Base-by-base conservation (phyloP, 35 echinoderm and acorn worm species). In the Apostichopus parvimensis region DNA sequence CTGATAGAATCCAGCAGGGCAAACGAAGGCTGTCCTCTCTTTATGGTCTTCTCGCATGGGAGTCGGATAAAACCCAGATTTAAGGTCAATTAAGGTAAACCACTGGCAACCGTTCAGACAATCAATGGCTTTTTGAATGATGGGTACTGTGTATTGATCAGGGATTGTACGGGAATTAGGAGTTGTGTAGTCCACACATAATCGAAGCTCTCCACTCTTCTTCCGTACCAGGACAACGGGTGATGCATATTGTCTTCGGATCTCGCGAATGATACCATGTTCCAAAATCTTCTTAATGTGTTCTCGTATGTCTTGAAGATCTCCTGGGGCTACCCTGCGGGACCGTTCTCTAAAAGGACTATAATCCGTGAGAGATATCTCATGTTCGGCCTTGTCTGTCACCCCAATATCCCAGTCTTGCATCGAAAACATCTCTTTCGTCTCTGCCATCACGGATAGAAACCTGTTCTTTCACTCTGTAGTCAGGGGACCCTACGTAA, bases 11-110 rank as follows among this genome's bases (percentile, higher is more conserved):
- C 95, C 95, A 11, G 87, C 7, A 9, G 89, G 92, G 28, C 95
- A 96, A 21, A 73, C 93, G 57, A 96, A 97, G 0, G 91, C 95
- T 6, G 95, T 96, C 82, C 92, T 94, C 26, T 94, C 95, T 57
- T 90, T 82, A 52, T 96, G 90, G 34, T 92, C 62, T 18, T 92
- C 22, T 78, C 55, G 80, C 92, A 96, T 93, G 3, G 93, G 91
- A 6, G 93, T 97, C 45, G 93, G 95, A 25, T 94, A 94, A 64
- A 77, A 97, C 23, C 95, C 95, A 4, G 95, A 96, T 26, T 96
- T 96, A 9, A 96, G 61, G 78, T 96, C 93, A 22, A 96, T 92
- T n/a, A 94, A 82, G 6, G 93, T 92, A 58, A 96, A 96, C 95
- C 95, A 96, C 0, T 24, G 72, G 55, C 79, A 91, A 2, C 77